Evolutionary conservation across 1,140 invertebrate genomes (phyloP).

Genomic region (Ceratina calcarata): DNA sequence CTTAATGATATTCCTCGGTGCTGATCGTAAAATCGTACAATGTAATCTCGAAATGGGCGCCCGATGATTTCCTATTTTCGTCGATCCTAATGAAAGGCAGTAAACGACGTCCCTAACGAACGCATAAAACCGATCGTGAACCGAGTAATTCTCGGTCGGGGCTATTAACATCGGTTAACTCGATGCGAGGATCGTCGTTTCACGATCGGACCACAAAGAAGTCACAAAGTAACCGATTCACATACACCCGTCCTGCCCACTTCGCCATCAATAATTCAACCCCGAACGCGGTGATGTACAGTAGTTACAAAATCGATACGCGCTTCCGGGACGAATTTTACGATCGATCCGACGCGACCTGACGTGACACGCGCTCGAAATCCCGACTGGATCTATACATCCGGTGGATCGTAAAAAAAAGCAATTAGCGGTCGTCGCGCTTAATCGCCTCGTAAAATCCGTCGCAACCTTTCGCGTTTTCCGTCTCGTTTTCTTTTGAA

Average conservation of each 20-base stretch:
- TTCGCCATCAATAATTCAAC: constrained; percentile 38
- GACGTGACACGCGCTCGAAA: constrained; percentile 30
- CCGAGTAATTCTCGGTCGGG: neutral
- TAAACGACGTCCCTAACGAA: constrained; percentile 25
- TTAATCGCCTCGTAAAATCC: constrained; percentile 70
- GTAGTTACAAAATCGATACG: neutral
- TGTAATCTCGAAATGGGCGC: constrained; percentile 17
- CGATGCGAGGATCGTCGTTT: neutral
- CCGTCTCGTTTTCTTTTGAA: neutral
- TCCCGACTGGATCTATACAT: constrained; percentile 9
- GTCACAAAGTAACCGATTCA: constrained; percentile 23
- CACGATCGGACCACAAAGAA: neutral
- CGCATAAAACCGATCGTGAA: constrained; percentile 30
- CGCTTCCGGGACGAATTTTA: constrained; percentile 46
- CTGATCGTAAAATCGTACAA: constrained; percentile 28
- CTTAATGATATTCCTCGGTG: neutral
- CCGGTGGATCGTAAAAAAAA: constrained; percentile 61
- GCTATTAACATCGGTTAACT: constrained; percentile 12
- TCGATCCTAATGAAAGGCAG: constrained; percentile 16
- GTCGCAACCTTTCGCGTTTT: constrained; percentile 14
- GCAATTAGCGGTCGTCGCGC: constrained; percentile 68
- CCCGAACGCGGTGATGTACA: neutral
- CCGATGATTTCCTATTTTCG: constrained; percentile 12
- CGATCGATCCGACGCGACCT: constrained; percentile 37
- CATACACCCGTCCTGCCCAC: neutral